Base-by-base conservation (phyloP, 1,140 invertebrate genomes). In the Anoplolepis gracilipes region DNA sequence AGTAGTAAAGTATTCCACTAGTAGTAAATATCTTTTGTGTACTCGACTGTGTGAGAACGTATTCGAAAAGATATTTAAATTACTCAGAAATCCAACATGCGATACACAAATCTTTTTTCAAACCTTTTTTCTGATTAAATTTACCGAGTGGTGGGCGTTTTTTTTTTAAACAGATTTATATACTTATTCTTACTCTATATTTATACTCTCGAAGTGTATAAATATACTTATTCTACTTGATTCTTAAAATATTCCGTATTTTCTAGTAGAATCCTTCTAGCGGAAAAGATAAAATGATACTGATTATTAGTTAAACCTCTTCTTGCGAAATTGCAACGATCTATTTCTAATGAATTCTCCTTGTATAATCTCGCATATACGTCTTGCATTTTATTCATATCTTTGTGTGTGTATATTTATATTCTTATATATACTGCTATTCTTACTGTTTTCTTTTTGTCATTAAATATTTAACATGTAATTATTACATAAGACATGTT, bases 321-420 rank as follows among this genome's bases (percentile, higher is more conserved):
- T 13, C 11, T 53, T 13, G 42, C n/a, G 22, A 46, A 67, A 67
- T 11, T 13, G 55, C 61, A 67, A 5, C 30, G 28, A 13, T 78
- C 62, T 67, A 78, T 62, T 78, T 67, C 42, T 25, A 30, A 67
- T 11, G 61, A 42, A 67, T 67, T 78, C 67, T 33, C 22, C 30
- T 33, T 36, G 42, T n/a, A 10, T n/a, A 10, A 78, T 78, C 30
- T 65, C 39, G 28, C n/a, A 42, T 78, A 25, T 78, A 7, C n/a
- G 19, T 6, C n/a, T n/a, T n/a, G n/a, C n/a, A 78, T 78, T 78
- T 78, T 78, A 53, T 53, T 65, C 76, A 78, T 78, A 78, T 65
- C 61, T 36, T 25, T 19, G 28, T 49, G 46, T 19, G 28, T 49
- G 46, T 19, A 46, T 78, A 65, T 78, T 53, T 78, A 78, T 78